A percentile compares a stretch with the other conserved stretches of the same genome.
Conservation (phyloP, 2,888 invertebrate species). For the Campopleginae sp. region DNA sequence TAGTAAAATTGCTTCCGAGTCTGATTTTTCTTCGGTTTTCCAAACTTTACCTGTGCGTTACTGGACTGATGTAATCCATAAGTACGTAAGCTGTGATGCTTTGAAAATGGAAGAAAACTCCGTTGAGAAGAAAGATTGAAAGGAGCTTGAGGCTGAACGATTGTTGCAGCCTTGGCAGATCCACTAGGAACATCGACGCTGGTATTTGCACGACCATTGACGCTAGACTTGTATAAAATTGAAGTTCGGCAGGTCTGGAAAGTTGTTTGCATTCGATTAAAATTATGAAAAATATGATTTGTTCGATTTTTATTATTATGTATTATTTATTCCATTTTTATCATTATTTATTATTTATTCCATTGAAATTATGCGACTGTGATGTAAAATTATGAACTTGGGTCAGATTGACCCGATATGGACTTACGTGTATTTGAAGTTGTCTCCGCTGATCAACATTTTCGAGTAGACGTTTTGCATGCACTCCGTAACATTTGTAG, state of each 20-base stretch:
- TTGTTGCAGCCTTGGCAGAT: slow-evolving; percentile 85
- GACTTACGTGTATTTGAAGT: slow-evolving; percentile 89
- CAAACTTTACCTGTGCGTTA: slow-evolving; percentile 89
- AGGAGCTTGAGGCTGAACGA: slow-evolving; percentile 85
- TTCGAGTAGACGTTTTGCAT: slow-evolving; percentile 92
- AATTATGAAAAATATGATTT: neutral
- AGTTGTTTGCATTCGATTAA: no score
- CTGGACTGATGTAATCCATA: slow-evolving; percentile 92
- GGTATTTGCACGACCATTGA: slow-evolving; percentile 91
- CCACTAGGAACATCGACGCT: slow-evolving; percentile 88
- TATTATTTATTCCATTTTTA: no score
- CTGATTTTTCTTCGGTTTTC: slow-evolving; percentile 14
- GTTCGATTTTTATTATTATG: no score
- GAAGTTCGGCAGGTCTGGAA: slow-evolving; percentile 90
- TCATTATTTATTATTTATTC: no score
- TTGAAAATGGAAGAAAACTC: slow-evolving; percentile 92
- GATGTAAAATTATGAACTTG: no score
- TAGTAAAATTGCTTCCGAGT: neutral
- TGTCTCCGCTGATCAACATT: slow-evolving; percentile 90
- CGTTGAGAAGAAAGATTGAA: slow-evolving; percentile 88
- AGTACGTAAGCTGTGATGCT: slow-evolving; percentile 92
- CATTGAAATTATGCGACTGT: no score
- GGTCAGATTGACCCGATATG: no score
- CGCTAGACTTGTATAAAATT: slow-evolving; percentile 91
- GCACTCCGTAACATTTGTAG: slow-evolving; percentile 92